phyloP scores from a whole-genome alignment of 2,797 vertebrate genomes.

The Macropodus opercularis region DNA sequence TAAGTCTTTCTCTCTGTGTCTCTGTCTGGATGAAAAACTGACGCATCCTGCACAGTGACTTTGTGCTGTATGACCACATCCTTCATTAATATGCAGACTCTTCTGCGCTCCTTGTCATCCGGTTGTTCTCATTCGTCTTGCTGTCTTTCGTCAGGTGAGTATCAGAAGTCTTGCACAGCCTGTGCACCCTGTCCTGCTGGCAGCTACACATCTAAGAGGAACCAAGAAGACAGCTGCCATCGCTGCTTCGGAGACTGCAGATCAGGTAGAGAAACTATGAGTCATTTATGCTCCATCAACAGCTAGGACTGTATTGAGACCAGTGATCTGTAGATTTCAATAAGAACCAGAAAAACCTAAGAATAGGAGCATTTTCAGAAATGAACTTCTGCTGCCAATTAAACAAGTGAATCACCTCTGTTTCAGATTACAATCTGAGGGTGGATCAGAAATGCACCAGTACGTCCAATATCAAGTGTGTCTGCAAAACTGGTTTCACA shows the following conservation, averaged over 20 bases:
- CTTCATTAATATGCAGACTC: slow-evolving; percentile 49
- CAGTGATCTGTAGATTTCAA: slow-evolving; percentile 5
- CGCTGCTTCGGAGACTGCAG: slow-evolving; percentile 62
- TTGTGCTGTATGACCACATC: slow-evolving; percentile 59
- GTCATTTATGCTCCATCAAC: slow-evolving; percentile 2
- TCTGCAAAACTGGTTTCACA: slow-evolving; percentile 43
- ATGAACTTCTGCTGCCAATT: not conserved
- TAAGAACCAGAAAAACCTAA: slow-evolving; percentile 3
- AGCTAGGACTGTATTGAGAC: not conserved
- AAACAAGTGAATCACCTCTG: not conserved
- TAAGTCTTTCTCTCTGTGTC: not conserved
- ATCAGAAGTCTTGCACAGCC: slow-evolving; percentile 8
- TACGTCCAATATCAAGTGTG: slow-evolving; percentile 42
- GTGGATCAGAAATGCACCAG: slow-evolving; percentile 53
- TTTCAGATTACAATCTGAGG: slow-evolving; percentile 50
- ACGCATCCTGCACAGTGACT: not conserved
- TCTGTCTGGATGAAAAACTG: slow-evolving; percentile 29
- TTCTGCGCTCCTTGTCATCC: slow-evolving; percentile 25
- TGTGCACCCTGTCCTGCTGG: slow-evolving; percentile 53
- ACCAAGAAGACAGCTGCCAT: slow-evolving; percentile 48
- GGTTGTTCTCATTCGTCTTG: slow-evolving; percentile 33
- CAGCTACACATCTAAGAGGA: slow-evolving; percentile 15
- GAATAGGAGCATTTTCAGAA: slow-evolving; percentile 6
- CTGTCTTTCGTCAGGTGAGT: slow-evolving; percentile 54
- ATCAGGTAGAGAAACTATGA: slow-evolving; percentile 47